Base-by-base conservation (phyloP, 2,888 invertebrate genomes). In the Dolichopus griseipennis region DNA sequence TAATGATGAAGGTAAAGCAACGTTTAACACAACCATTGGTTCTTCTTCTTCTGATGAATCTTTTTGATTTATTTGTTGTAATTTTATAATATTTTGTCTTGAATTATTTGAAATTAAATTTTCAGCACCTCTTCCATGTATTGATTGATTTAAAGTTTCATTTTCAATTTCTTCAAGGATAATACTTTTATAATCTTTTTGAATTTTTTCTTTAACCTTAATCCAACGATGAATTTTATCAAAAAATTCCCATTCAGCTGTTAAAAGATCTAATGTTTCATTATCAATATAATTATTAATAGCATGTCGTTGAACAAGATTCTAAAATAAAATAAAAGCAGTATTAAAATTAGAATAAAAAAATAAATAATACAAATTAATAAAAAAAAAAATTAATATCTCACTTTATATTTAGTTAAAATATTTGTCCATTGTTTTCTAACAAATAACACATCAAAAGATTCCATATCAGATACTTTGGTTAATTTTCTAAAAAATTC, bases 381-480 rank as follows among this genome's bases (percentile, higher is more conserved):
- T 52, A 18, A 7, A 21, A 64, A n/a, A 64, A 21, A 9, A 67
- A 43, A 22, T 66, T 65, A 62, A 33, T 5, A 66, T 52, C 6
- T 78, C n/a, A 75, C 72, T 66, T 77, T 79, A 69, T 79, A 79
- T 62, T 75, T 75, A 61, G 76, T 75, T 34, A 80, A 73, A 75
- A 80, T 74, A 65, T 74, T 76, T 5, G 76, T 73, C 79, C 79
- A 79, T 61, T 79, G 79, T 65, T 78, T 78, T 18, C 78, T 74
- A 20, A 80, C 76, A 22, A 79, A 79, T 3, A 73, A 73, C 66
- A 76, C 77, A 69, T 76, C 78, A 65, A 75, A 78, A 43, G 77
- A 76, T 7, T 76, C 76, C 41, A 80, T 73, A 66, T 75, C 75
- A 12, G 77, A 76, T n/a, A 74, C 71, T 52, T 71, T 72, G 61